Evolutionary conservation across 2,888 invertebrate genomes (phyloP), one percentile per base, ranked within the genome.

Genomic region (Sialis fuliginosa): DNA sequence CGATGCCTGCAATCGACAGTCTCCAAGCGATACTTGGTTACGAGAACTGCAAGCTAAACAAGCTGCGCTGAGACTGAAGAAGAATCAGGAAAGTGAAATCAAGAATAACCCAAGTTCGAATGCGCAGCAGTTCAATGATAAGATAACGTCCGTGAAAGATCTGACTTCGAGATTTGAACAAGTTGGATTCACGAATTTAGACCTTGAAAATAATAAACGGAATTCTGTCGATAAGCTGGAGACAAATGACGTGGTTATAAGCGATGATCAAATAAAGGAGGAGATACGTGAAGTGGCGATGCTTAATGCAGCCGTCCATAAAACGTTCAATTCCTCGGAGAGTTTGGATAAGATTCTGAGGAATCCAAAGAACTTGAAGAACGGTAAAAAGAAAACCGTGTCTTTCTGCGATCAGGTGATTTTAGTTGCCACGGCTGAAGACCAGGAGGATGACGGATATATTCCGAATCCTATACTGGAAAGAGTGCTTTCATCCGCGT

Each of bases 401-500:
- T 91, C 92, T 0, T 93, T 93, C 64, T 92, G 91, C 58, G 92
- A 92, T 62, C 89, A 92, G 65, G 90, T 93, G 0, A 90, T 90
- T 51, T 67, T 92, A 48, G 91, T 92, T 8, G 90, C 92, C 5
- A 90, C 90, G 1, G 89, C 90, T 0, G 91, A 92, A 57, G 90
- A 91, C 55, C 86, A 90, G 57, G 89, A 89, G 63, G 87, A 87
- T 51, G 89, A 89, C 51, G 82, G 84, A 54, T 89, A 88, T 57
- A 88, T 90, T 57, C 89, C 90, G 0, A 91, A 91, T 66, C 91
- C 90, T 1, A 88, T 91, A 49, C 65, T 91, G 53, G 89, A 91
- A 61, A 71, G 90, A 48, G 89, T 91, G 0, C 63, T 90, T 13
- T 75, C 89, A 51, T 85, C 85, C 0, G 87, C 88, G 0, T 79